A percentile compares a stretch with the other conserved stretches of the same genome.
Conservation (phyloP, 1,140 invertebrate species). For the Pseudomyrmex concolor region DNA sequence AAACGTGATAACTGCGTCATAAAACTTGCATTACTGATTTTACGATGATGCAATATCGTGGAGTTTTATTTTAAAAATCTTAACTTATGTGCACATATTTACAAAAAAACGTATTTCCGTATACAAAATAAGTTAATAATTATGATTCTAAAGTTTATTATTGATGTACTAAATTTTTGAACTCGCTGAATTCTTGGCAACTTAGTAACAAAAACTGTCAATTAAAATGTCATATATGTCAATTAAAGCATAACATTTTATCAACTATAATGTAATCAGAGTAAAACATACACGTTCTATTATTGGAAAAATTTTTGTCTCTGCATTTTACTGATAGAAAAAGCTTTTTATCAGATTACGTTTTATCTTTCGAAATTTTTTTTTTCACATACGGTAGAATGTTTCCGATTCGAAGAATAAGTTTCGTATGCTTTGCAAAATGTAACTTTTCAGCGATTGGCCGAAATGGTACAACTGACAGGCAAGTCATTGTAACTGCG, state of each 20-base stretch:
- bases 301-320: neutral
- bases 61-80: neutral
- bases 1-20: conserved; percentile 3
- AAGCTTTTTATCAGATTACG: conserved; percentile 6
- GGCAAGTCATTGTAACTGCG: conserved; percentile 14
- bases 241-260: neutral
- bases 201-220: neutral
- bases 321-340: neutral
- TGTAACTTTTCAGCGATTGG: conserved; percentile 22
- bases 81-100: neutral
- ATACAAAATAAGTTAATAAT: neutral
- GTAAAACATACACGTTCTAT: conserved; percentile 1
- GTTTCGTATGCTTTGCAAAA: conserved; percentile 10
- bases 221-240: neutral
- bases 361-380: neutral
- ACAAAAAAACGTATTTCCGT: neutral
- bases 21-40: conserved; percentile 2
- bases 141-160: neutral
- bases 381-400: neutral
- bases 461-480: conserved; percentile 6
- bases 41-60: neutral
- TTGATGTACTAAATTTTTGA: neutral
- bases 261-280: neutral
- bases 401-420: conserved; percentile 2
- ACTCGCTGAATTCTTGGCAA: neutral